These are phyloP conservation scores for Cyprinella venusta DNA, from an alignment of 2,797 vertebrate genomes.

Conservation along the genomic window DNA sequence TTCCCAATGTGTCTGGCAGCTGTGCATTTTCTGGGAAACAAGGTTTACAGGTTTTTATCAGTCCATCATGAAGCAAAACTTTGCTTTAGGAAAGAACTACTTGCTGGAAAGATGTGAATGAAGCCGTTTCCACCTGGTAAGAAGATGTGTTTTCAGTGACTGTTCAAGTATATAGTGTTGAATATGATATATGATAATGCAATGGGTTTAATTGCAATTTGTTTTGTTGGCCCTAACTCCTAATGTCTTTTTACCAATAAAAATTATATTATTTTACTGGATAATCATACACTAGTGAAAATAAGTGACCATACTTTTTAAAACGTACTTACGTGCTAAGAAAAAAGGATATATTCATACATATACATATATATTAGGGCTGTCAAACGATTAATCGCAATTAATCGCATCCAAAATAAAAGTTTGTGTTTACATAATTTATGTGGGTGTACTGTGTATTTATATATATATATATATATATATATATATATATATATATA, in stretches of 20 bases:
- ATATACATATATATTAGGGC: too few species aligned
- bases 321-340: not conserved
- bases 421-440: too few species aligned
- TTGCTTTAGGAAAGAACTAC: not conserved
- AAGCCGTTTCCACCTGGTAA: not conserved
- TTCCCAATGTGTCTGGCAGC: not conserved
- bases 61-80: not conserved
- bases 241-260: not conserved
- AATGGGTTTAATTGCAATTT: not conserved
- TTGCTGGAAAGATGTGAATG: not conserved
- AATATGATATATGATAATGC: not conserved
- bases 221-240: not conserved
- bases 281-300: not conserved
- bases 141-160: not conserved
- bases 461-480: too few species aligned
- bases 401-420: too few species aligned
- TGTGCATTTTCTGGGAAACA: not conserved
- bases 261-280: not conserved
- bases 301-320: not conserved
- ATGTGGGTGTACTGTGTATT: too few species aligned
- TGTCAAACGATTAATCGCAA: too few species aligned
- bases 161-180: not conserved
- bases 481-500: too few species aligned
- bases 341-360: not conserved
- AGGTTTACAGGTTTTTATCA: not conserved